Evolutionary conservation across 2,888 invertebrate genomes (phyloP).

Genomic region (Globia sparganii): DNA sequence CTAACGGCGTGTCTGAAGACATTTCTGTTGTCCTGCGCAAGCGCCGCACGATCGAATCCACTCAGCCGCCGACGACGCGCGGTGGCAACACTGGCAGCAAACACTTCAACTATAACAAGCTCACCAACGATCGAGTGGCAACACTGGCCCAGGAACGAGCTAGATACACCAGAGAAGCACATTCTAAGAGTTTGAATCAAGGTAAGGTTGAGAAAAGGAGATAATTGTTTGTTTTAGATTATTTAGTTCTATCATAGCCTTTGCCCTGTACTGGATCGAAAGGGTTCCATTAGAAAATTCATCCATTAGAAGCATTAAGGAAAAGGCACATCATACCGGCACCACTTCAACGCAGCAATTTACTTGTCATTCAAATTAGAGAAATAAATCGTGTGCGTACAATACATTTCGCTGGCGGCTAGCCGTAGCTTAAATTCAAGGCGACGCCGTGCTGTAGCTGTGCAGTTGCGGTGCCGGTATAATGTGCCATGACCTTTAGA

Average conservation of each 20-base stretch:
- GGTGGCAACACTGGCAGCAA: constrained; percentile 88
- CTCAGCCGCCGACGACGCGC: constrained; percentile 82
- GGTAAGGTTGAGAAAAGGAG: constrained; percentile 68
- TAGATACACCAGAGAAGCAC: constrained; percentile 79
- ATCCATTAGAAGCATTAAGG: background rate
- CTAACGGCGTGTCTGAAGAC: constrained; percentile 76
- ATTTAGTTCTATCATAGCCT: background rate
- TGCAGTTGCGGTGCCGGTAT: too few species aligned
- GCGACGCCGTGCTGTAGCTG: too few species aligned
- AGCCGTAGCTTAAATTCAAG: too few species aligned
- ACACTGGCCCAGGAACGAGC: constrained; percentile 66
- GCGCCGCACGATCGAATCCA: constrained; percentile 86
- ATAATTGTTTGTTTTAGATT: background rate
- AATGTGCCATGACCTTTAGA: too few species aligned
- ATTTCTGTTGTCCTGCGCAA: constrained; percentile 79
- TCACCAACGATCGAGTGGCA: constrained; percentile 92
- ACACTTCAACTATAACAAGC: constrained; percentile 95
- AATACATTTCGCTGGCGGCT: too few species aligned
- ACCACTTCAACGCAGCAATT: too few species aligned
- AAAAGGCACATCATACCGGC: too few species aligned
- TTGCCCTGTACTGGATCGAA: background rate
- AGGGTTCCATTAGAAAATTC: background rate
- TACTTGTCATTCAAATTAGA: too few species aligned
- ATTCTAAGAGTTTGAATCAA: constrained; percentile 82
- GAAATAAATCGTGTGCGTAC: too few species aligned